These are phyloP conservation scores for Clarias magur DNA, from an alignment of 2,113 vertebrate species.

Conservation along the genomic window DNA sequence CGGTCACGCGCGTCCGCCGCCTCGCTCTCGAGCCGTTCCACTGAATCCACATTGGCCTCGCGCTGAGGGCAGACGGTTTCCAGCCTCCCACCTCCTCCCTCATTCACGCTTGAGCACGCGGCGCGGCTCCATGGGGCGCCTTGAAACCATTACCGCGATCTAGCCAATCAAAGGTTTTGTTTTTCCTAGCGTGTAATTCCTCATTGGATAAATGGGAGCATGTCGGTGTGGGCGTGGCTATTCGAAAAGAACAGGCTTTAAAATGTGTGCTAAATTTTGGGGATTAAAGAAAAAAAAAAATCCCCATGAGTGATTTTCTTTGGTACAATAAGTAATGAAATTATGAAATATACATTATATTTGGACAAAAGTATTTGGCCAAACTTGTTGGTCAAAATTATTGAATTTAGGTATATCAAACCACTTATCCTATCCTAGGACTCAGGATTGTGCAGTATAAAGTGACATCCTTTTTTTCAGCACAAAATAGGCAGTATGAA, in stretches of 20 bases:
- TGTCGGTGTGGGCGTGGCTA: conserved; percentile 51
- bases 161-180: conserved; percentile 64
- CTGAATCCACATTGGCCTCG: conserved; percentile 50
- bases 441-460: too few relatives aligned
- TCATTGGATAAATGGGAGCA: conserved; percentile 55
- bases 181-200: conserved; percentile 48
- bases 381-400: too few relatives aligned
- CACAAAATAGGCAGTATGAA: too few relatives aligned
- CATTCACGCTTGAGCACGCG: conserved; percentile 37
- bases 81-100: conserved; percentile 59
- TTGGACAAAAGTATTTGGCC: too few relatives aligned
- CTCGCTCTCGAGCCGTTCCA: conserved; percentile 42
- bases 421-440: too few relatives aligned
- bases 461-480: too few relatives aligned
- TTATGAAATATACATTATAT: not conserved
- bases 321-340: not conserved
- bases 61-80: conserved; percentile 59
- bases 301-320: not conserved
- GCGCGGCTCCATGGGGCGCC: conserved; percentile 55
- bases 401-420: too few relatives aligned
- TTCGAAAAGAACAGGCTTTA: not conserved
- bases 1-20: conserved; percentile 7
- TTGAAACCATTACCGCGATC: conserved; percentile 55
- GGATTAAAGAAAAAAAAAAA: too few relatives aligned
- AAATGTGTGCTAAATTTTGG: not conserved